These are phyloP conservation scores for Echinometra lucunter DNA, from an alignment of 53 echinoderm and acorn worm genomes.

Conservation along the genomic window DNA sequence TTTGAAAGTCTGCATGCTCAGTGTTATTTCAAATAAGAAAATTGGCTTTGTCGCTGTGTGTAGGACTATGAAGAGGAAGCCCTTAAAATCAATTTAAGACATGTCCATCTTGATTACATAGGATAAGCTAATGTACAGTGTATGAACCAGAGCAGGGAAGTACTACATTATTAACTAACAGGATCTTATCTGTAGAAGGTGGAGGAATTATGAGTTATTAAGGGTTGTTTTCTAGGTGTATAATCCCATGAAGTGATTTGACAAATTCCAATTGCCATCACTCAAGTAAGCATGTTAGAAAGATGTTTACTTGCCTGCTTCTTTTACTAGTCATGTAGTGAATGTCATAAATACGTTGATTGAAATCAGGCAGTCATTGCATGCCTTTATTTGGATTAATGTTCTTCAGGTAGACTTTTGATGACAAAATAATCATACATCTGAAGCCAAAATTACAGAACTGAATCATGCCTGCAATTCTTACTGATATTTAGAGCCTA, in stretches of 20 bases:
- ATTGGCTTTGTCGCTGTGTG: slow-evolving; percentile 39
- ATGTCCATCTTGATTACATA: slow-evolving; percentile 34
- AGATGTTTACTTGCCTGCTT: neutral
- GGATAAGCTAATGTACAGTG: slow-evolving; percentile 43
- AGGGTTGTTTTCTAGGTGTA: slow-evolving; percentile 11
- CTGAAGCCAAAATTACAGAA: neutral
- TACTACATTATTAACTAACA: slow-evolving; percentile 25
- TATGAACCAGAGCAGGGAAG: slow-evolving; percentile 18
- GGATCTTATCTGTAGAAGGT: slow-evolving; percentile 15
- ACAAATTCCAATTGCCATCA: neutral
- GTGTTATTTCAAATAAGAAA: neutral
- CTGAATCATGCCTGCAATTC: neutral
- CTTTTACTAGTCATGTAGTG: neutral
- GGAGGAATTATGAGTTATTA: neutral
- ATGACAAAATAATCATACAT: neutral
- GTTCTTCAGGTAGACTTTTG: neutral
- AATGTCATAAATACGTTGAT: no score
- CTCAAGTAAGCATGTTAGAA: neutral
- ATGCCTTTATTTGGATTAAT: neutral
- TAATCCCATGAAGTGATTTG: neutral
- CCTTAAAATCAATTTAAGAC: neutral
- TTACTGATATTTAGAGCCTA: no score
- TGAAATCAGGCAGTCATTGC: no score
- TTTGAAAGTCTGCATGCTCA: neutral
- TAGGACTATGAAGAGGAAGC: neutral